Conservation (phyloP, 2,113 vertebrate species). For the Delphinapterus leucas region DNA sequence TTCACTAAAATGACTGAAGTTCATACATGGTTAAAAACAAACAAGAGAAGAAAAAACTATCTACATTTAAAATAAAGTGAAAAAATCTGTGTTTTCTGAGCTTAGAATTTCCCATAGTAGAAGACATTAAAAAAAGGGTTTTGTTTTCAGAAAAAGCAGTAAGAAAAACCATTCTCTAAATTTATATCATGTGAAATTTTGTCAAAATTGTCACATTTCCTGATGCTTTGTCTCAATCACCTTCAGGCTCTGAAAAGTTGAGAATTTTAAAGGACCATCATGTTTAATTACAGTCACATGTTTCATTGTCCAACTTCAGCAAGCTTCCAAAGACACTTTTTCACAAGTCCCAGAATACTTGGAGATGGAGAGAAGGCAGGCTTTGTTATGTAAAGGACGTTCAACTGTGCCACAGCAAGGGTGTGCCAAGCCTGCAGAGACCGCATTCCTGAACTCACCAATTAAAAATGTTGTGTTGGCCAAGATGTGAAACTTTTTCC, state of each 20-base stretch:
- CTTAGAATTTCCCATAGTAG: not conserved
- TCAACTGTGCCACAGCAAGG: not conserved
- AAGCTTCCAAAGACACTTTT: not conserved
- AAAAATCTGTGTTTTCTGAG: not conserved
- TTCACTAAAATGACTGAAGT: not conserved
- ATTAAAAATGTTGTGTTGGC: slow-evolving; percentile 1
- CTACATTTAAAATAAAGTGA: not conserved
- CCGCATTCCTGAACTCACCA: not conserved
- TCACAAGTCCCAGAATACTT: not conserved
- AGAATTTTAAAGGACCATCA: not conserved
- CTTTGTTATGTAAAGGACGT: not conserved
- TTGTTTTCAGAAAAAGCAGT: not conserved
- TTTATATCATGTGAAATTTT: not conserved
- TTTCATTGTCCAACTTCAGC: not conserved
- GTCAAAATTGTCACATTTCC: not conserved
- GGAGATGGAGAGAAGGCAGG: not conserved
- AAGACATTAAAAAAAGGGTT: not conserved
- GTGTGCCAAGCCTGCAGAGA: not conserved
- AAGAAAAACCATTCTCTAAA: slow-evolving; percentile 16
- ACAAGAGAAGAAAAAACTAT: not conserved
- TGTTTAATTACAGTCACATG: not conserved
- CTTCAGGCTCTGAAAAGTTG: not conserved
- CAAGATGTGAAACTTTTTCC: not conserved
- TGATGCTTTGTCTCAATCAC: not conserved
- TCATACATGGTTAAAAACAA: not conserved